These are phyloP conservation scores for Aradus depressus DNA, from an alignment of 2,888 invertebrate species.

Conservation along the genomic window DNA sequence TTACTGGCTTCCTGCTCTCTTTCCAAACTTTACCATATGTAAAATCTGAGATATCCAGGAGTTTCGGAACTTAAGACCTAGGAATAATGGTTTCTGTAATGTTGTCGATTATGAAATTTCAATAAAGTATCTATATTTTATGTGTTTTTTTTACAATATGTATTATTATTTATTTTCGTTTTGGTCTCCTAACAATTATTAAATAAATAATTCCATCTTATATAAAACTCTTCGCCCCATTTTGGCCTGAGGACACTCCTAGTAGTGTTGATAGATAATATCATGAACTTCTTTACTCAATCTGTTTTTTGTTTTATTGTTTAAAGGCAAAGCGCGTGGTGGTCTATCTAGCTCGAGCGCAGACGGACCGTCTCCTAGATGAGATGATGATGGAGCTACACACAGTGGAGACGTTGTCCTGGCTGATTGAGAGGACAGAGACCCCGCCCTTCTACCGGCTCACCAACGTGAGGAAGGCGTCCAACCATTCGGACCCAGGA, in stretches of 20 bases:
- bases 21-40: no score
- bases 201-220: neutral
- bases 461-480: conserved; percentile 82
- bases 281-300: no score
- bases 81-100: no score
- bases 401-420: conserved; percentile 92
- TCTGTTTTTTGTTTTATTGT: neutral
- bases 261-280: neutral
- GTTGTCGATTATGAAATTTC: no score
- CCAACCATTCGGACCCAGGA: conserved; percentile 62
- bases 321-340: conserved; percentile 86
- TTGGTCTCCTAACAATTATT: no score
- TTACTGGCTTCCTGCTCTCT: no score
- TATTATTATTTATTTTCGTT: no score
- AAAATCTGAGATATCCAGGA: no score
- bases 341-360: conserved; percentile 80
- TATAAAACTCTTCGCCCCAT: neutral
- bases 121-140: no score
- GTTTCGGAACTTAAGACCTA: no score
- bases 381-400: conserved; percentile 96
- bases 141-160: no score
- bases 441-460: conserved; percentile 96
- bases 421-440: conserved; percentile 91
- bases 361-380: conserved; percentile 84
- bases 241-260: neutral